Conservation (phyloP, 2,113 vertebrate genomes). For the Myiopsitta monachus region DNA sequence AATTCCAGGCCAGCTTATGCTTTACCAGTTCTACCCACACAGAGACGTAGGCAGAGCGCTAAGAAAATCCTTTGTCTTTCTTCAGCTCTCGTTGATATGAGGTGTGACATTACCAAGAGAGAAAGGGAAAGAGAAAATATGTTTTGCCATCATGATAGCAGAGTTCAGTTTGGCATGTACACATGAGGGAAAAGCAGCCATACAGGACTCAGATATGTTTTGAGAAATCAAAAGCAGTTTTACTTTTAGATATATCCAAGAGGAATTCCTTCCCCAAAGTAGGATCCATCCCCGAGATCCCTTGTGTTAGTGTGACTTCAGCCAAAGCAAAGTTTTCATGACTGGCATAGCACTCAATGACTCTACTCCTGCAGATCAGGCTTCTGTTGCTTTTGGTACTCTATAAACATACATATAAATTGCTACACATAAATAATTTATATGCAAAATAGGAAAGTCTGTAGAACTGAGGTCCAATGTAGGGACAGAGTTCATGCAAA, state of each 20-base stretch:
- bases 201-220: not conserved
- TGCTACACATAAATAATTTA: slow-evolving; percentile 23
- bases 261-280: not conserved
- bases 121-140: not conserved
- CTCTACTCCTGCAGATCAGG: not conserved
- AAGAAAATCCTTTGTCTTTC: not conserved
- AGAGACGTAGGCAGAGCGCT: not conserved
- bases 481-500: not conserved
- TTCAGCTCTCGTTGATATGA: not conserved
- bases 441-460: not conserved
- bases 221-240: not conserved
- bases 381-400: slow-evolving; percentile 10
- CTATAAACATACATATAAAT: slow-evolving; percentile 11
- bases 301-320: not conserved
- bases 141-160: not conserved
- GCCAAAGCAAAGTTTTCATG: slow-evolving; percentile 18
- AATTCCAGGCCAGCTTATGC: not conserved
- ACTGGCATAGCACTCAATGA: not conserved
- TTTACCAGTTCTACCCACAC: not conserved
- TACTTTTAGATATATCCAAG: not conserved
- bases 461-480: not conserved
- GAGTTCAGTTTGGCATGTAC: not conserved
- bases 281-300: not conserved
- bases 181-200: not conserved
- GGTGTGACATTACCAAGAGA: not conserved